These are phyloP conservation scores for Caenorhabditis uteleia DNA, from an alignment of 2,888 invertebrate species.

Conservation along the genomic window DNA sequence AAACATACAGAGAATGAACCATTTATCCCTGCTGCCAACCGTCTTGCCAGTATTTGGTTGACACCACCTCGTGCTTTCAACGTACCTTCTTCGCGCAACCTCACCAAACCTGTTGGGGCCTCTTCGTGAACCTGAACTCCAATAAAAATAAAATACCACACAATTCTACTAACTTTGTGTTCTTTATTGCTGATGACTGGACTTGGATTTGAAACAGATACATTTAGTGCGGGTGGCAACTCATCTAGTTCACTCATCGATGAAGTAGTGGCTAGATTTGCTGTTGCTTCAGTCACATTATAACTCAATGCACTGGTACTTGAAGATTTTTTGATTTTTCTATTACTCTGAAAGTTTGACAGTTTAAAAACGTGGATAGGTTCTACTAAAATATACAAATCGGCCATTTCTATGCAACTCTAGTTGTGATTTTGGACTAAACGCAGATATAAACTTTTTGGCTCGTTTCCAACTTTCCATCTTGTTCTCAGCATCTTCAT, in stretches of 20 bases:
- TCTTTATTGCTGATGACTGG: slow-evolving; percentile 13
- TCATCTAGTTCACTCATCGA: slow-evolving; percentile 40
- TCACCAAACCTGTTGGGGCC: slow-evolving; percentile 37
- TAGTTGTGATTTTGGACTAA: slow-evolving; percentile 45
- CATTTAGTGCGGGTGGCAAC: slow-evolving; percentile 31
- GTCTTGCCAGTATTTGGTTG: slow-evolving; percentile 22
- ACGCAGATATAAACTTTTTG: slow-evolving; percentile 51
- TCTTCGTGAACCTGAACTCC: not conserved
- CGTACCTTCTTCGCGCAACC: slow-evolving; percentile 35
- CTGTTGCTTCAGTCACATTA: slow-evolving; percentile 10
- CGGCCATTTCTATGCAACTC: slow-evolving; percentile 27
- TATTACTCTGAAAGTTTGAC: slow-evolving; percentile 1
- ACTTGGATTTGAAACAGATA: slow-evolving; percentile 21
- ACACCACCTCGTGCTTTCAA: slow-evolving; percentile 44
- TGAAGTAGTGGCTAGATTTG: slow-evolving; percentile 10
- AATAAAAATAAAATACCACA: not conserved
- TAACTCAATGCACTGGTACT: slow-evolving; percentile 41
- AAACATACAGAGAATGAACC: slow-evolving; percentile 39
- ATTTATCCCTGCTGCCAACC: slow-evolving; percentile 36
- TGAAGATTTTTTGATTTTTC: slow-evolving; percentile 34
- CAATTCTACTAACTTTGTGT: slow-evolving; percentile 5
- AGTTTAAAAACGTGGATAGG: too few relatives aligned
- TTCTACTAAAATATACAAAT: not conserved
- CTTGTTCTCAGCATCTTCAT: slow-evolving; percentile 26
- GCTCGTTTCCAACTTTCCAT: slow-evolving; percentile 47